Evolutionary conservation across 2,797 vertebrate genomes (phyloP), one percentile per base, ranked within the genome.

Genomic region (Enteromius paludinosus): DNA sequence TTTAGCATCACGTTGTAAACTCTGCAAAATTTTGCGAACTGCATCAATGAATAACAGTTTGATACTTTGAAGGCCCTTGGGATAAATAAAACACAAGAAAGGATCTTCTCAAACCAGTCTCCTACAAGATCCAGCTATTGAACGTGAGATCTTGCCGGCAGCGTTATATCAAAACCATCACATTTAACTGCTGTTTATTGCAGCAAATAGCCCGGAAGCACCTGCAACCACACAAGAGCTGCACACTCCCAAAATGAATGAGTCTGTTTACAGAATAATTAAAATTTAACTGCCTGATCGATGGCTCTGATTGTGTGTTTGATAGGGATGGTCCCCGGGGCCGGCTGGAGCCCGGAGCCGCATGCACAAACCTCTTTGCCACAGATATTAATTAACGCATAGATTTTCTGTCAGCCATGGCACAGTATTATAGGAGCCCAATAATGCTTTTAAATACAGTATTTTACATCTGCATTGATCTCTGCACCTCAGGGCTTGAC

Each of bases 311-410:
- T 88, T 87, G 86, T 80, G 85, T 71, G 81, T 85, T 80, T 82
- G 86, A 85, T 88, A 80, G 75, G 68, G 64, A 68, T 64, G 56
- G 78, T 76, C 87, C 84, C 83, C 15, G 43, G 84, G 78, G 83
- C 35, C 9, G 6, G 17, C n/a, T 41, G 75, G 66, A 62, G 68
- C 47, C 80, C 64, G 8, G 65, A 82, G 84, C 69, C 9, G 70
- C 69, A 64, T 74, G 52, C 79, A 78, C 64, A 82, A 84, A 66
- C 66, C 76, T 77, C 45, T 86, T 65, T 65, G 76, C 64, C 76
- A 65, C 62, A 72, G 85, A 87, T 87, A 89, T 89, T 85, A 88
- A 89, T 88, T 88, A 82, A 87, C 83, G 79, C 64, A 89, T 88
- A 74, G 88, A 89, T 88, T 89, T 86, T 72, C 86, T 86, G 87